A percentile compares a stretch with the other conserved stretches of the same genome.
Conservation (phyloP, 1,140 invertebrate species). For the Bombus waltoni region DNA sequence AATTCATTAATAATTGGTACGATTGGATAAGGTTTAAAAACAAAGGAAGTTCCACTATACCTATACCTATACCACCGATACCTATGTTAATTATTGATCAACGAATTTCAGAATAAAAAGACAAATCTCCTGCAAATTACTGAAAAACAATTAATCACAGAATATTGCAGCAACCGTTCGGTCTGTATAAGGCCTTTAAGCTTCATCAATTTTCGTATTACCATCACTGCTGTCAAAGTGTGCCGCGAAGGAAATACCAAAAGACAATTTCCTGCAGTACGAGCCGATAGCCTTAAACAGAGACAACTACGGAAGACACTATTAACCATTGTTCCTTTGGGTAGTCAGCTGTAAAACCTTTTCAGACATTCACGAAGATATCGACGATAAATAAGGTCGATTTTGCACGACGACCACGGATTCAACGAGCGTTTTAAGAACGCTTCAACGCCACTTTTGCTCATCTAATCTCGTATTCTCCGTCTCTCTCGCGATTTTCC, state of each 20-base stretch:
- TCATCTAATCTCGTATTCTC: constrained; percentile 26
- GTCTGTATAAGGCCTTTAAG: not conserved
- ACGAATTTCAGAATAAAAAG: too few relatives aligned
- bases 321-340: constrained; percentile 45
- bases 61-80: too few relatives aligned
- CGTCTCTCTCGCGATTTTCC: not conserved
- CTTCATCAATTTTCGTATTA: constrained; percentile 38
- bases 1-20: too few relatives aligned
- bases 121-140: not conserved
- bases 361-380: constrained; percentile 33
- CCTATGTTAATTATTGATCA: not conserved
- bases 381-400: constrained; percentile 67
- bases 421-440: constrained; percentile 63
- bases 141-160: not conserved
- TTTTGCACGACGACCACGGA: constrained; percentile 53
- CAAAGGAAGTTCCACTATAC: too few relatives aligned
- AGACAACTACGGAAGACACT: constrained; percentile 27
- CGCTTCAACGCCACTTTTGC: constrained; percentile 46
- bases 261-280: constrained; percentile 32
- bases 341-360: constrained; percentile 50
- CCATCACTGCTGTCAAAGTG: not conserved
- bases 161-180: too few relatives aligned
- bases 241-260: constrained; percentile 9
- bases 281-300: constrained; percentile 45
- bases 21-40: too few relatives aligned